phyloP scores from a whole-genome alignment of 2,797 vertebrate genomes.

The Propithecus deckenii region DNA sequence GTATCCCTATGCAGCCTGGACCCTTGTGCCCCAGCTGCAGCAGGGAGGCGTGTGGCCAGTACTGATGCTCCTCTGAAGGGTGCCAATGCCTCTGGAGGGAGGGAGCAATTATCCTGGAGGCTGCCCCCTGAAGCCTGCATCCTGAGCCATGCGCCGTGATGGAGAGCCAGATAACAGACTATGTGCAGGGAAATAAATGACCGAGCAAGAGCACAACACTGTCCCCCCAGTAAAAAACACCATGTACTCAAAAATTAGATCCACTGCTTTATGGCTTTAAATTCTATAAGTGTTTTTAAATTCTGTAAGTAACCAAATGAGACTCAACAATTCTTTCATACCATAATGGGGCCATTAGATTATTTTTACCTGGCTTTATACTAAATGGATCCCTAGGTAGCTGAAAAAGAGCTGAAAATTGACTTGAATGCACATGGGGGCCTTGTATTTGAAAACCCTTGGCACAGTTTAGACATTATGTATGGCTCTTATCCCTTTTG shows the following conservation, averaged over 20 bases:
- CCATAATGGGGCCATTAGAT: slow-evolving; percentile 58
- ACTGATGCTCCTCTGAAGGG: background rate
- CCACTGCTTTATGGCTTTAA: background rate
- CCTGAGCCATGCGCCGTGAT: background rate
- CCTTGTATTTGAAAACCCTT: slow-evolving; percentile 23
- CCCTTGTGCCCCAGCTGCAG: background rate
- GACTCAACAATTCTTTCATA: slow-evolving; percentile 42
- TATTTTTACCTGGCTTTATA: slow-evolving; percentile 59
- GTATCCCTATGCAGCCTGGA: background rate
- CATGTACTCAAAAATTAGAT: background rate
- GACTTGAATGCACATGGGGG: background rate
- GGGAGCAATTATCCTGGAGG: background rate
- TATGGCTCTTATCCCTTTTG: background rate
- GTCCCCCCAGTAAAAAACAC: background rate
- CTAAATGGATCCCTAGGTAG: slow-evolving; percentile 39
- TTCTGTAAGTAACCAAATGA: background rate
- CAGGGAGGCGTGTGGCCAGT: background rate
- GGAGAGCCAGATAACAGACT: background rate
- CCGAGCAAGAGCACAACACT: background rate
- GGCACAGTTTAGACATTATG: background rate
- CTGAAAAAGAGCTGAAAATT: slow-evolving; percentile 54
- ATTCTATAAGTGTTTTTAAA: slow-evolving; percentile 16
- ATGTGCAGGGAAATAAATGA: background rate
- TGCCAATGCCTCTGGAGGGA: background rate
- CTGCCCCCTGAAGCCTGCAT: background rate